Evolutionary conservation across 2,113 vertebrate genomes (phyloP).

Genomic region (Rallus limicola): DNA sequence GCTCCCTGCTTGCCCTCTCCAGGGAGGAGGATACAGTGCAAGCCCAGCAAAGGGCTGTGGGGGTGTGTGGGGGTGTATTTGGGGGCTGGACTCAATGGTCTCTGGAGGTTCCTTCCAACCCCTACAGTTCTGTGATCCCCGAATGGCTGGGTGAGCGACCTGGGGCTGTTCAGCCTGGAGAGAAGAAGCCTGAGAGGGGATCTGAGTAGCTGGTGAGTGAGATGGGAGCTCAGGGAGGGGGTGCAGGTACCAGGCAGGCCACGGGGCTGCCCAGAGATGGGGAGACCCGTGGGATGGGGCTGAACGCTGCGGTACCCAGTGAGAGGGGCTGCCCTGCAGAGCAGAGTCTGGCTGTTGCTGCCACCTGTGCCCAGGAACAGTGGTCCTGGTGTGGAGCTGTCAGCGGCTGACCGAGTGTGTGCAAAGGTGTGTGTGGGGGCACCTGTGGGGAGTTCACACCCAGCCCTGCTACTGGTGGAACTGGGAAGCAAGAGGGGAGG

Average conservation of each 20-base stretch:
- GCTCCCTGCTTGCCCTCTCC: not conserved
- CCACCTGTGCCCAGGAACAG: too few relatives aligned
- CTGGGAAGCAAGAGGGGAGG: too few relatives aligned
- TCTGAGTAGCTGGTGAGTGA: not conserved
- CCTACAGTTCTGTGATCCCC: too few relatives aligned
- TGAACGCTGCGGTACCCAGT: not conserved
- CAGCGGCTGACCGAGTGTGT: accelerated
- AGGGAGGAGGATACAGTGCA: not conserved
- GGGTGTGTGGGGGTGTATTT: too few relatives aligned
- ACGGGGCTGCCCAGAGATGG: not conserved
- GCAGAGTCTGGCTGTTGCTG: not conserved
- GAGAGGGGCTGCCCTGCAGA: not conserved
- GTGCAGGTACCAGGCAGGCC: not conserved
- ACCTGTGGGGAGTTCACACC: not conserved
- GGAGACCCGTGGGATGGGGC: not conserved
- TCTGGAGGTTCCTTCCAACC: too few relatives aligned
- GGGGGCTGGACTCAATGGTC: too few relatives aligned
- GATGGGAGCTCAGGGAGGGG: not conserved
- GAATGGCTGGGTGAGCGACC: too few relatives aligned
- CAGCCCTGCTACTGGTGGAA: too few relatives aligned
- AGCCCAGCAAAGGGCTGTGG: not conserved
- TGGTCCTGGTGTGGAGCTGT: too few relatives aligned
- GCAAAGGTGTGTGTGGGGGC: accelerated
- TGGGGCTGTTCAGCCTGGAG: too few relatives aligned
- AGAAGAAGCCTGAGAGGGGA: too few relatives aligned